These are phyloP conservation scores for Rhineura floridana DNA, from an alignment of 2,113 vertebrate species.

Conservation along the genomic window DNA sequence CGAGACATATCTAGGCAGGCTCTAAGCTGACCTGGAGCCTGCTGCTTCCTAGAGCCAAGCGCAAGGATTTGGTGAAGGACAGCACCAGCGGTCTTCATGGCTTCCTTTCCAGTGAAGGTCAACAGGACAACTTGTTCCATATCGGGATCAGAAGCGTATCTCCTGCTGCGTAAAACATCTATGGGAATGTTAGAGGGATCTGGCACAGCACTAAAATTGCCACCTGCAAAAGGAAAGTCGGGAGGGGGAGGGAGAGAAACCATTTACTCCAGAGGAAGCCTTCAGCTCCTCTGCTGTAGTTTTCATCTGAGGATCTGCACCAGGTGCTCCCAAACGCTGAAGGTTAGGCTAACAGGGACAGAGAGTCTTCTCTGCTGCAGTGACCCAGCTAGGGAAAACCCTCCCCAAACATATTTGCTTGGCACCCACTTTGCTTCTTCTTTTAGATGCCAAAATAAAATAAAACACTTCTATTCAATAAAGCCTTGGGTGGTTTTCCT, in stretches of 20 bases:
- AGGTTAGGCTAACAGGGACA: background rate
- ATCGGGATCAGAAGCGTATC: constrained; percentile 55
- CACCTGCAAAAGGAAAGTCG: constrained; percentile 55
- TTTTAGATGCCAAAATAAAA: background rate
- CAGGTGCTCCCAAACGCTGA: background rate
- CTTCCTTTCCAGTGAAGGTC: constrained; percentile 62
- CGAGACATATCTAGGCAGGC: too few species aligned
- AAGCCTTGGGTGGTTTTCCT: background rate
- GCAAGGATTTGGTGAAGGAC: constrained; percentile 63
- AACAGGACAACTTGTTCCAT: constrained; percentile 75
- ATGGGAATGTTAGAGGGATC: constrained; percentile 53
- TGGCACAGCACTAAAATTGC: constrained; percentile 67
- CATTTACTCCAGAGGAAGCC: background rate
- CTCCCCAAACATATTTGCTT: background rate
- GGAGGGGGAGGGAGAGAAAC: constrained; percentile 2
- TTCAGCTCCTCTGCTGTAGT: background rate
- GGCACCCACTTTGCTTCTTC: too few species aligned
- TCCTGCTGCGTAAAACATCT: constrained; percentile 60
- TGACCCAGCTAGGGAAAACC: background rate
- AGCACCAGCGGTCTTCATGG: constrained; percentile 64
- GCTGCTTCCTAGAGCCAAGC: background rate
- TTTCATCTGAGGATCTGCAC: background rate
- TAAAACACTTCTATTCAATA: background rate
- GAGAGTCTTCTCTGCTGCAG: background rate
- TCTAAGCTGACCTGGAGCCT: constrained; percentile 38